phyloP scores from a whole-genome alignment of 2,113 vertebrate species.

The Todiramphus saurophagus region DNA sequence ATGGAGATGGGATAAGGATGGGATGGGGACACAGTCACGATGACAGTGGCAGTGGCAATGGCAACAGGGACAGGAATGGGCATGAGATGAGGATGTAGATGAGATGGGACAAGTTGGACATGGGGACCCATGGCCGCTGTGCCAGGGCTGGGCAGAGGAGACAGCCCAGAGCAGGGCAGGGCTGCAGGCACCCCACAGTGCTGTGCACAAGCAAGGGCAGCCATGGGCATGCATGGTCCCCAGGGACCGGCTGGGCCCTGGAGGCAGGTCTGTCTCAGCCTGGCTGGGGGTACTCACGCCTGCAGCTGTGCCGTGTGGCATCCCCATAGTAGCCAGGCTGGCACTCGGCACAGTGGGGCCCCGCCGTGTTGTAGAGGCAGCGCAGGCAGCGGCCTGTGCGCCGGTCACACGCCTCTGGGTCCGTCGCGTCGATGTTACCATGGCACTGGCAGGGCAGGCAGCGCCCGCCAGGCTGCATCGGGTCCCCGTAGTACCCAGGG shows the following conservation, averaged over 20 bases:
- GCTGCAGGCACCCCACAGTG: neutral
- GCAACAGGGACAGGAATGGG: neutral
- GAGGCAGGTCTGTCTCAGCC: neutral
- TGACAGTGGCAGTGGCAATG: too few species aligned
- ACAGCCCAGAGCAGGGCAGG: neutral
- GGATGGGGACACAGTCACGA: neutral
- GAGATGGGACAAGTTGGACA: neutral
- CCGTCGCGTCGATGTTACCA: conserved; percentile 88
- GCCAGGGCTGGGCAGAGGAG: neutral
- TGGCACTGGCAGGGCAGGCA: conserved; percentile 91
- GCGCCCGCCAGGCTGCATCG: conserved; percentile 80
- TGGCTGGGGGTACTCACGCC: conserved; percentile 79
- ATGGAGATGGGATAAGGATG: neutral
- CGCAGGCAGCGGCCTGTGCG: conserved; percentile 85
- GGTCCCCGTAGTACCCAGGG: conserved; percentile 93
- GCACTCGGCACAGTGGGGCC: conserved; percentile 83
- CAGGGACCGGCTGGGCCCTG: fast-evolving
- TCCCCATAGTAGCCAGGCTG: conserved; percentile 87
- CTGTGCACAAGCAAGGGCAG: neutral
- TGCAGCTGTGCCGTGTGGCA: conserved; percentile 86
- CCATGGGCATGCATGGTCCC: fast-evolving
- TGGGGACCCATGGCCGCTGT: neutral
- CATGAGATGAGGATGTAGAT: neutral
- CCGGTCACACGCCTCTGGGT: conserved; percentile 83
- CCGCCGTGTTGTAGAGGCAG: conserved; percentile 92